Evolutionary conservation across 1,140 invertebrate species (phyloP).

Genomic region (Melitaea cinxia): DNA sequence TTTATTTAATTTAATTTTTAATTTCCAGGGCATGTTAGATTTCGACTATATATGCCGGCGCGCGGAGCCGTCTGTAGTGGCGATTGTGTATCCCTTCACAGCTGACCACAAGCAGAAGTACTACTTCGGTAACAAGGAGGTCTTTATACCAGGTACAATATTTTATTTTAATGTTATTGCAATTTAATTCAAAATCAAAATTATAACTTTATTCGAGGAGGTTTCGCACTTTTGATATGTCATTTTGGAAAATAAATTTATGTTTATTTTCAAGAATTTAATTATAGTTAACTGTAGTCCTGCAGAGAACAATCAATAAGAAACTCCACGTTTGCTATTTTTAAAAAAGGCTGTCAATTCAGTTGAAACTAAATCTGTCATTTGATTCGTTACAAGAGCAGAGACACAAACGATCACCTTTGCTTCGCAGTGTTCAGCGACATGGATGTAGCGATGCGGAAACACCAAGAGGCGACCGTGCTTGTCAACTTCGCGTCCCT

Average conservation of each 20-base stretch:
- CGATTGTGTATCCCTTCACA: constrained; percentile 99
- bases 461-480: constrained; percentile 97
- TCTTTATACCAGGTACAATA: constrained; percentile 88
- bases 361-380: no score
- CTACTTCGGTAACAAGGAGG: constrained; percentile 99
- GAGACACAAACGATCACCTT: no score
- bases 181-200: not conserved
- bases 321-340: no score
- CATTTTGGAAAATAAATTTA: no score
- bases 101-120: constrained; percentile 99
- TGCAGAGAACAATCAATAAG: no score
- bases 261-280: no score
- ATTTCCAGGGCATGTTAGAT: constrained; percentile 92
- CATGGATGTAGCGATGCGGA: constrained; percentile 97
- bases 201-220: not conserved
- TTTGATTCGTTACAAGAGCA: no score
- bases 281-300: no score
- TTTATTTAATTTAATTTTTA: not conserved
- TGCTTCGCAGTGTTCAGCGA: constrained; percentile 95
- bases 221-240: no score
- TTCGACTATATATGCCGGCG: constrained; percentile 99
- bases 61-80: constrained; percentile 93
- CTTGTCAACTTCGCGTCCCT: constrained; percentile 99
- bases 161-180: not conserved
- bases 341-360: no score